Base-by-base conservation (phyloP, 1,140 invertebrate genomes). In the Lepidurus arcticus region DNA sequence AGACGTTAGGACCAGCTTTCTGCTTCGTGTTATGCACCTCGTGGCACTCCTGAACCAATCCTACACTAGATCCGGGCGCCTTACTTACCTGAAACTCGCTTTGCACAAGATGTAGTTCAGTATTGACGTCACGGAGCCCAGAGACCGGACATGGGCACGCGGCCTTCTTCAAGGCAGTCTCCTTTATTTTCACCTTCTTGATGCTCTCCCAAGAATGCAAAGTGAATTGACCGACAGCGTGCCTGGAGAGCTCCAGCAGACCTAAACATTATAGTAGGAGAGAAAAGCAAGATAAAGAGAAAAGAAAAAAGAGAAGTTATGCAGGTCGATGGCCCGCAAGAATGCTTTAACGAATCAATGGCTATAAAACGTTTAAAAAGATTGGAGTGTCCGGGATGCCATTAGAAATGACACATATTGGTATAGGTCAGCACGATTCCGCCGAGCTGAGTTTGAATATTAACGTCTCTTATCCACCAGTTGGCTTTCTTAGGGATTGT, bases 141-240 rank as follows among this genome's bases (percentile, higher is more conserved):
- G 13, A 21, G 53, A 65, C 8, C 53, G 53, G 13, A 65, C 53
- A 21, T 65, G 53, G 53, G 21, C n/a, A 21, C 53, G 53, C 53
- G 53, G 53, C 53, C 53, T 65, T 65, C 53, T 65, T 65, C 53
- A 65, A 65, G 53, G 53, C 53, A 65, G 53, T 65, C 53, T 65
- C 21, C 53, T 65, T 65, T 65, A 65, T 65, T 65, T 65, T 65
- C 53, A 65, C 53, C 53, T 65, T 65, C 21, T 65, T 65, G 16
- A 65, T 21, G 53, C 7, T 65, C 53, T 65, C 53, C 8, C 9
- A 7, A 21, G 53, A 65, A 65, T 65, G 53, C 53, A 21, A 65
- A 65, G 53, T 21, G 16, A 65, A 65, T 21, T 65, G 9, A 21
- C 21, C 21, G 53, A 21, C 53, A 65, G 53, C 13, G 13, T 65